Conservation (phyloP, 2,113 vertebrate species). For the Bombycilla garrulus region DNA sequence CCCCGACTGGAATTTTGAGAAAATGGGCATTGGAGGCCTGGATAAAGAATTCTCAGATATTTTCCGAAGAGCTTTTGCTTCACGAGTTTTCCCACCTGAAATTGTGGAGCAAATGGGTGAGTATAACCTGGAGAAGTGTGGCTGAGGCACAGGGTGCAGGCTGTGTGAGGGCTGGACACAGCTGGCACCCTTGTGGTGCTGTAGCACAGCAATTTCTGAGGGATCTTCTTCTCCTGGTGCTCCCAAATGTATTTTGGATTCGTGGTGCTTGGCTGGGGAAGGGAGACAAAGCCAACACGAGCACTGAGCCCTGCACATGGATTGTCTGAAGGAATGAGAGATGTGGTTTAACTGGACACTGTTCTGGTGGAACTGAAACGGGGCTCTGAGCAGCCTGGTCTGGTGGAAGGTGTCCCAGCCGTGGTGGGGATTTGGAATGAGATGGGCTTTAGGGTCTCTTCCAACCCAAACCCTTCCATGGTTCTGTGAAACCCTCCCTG, state of each 20-base stretch:
- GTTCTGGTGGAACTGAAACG: background rate
- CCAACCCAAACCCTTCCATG: background rate
- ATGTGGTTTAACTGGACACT: rapidly evolving
- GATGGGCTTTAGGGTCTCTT: background rate
- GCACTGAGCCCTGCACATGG: rapidly evolving
- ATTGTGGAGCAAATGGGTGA: conserved; percentile 98
- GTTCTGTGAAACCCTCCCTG: background rate
- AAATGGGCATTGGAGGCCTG: conserved; percentile 96
- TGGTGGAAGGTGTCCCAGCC: background rate
- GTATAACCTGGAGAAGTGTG: background rate
- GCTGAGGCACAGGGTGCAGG: background rate
- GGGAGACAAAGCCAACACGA: background rate
- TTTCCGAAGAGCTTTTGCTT: conserved; percentile 95
- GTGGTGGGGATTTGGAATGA: background rate
- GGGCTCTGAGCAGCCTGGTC: background rate
- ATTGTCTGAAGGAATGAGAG: background rate
- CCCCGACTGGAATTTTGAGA: conserved; percentile 99
- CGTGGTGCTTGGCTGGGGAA: background rate
- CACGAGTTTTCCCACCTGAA: conserved; percentile 94
- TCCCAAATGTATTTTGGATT: background rate
- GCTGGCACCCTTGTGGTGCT: rapidly evolving
- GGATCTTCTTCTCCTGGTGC: background rate
- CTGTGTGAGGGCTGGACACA: background rate
- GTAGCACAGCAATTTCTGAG: background rate
- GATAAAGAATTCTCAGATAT: conserved; percentile 98